phyloP scores from a whole-genome alignment of 1,140 invertebrate species.

The Caerostris extrusa region DNA sequence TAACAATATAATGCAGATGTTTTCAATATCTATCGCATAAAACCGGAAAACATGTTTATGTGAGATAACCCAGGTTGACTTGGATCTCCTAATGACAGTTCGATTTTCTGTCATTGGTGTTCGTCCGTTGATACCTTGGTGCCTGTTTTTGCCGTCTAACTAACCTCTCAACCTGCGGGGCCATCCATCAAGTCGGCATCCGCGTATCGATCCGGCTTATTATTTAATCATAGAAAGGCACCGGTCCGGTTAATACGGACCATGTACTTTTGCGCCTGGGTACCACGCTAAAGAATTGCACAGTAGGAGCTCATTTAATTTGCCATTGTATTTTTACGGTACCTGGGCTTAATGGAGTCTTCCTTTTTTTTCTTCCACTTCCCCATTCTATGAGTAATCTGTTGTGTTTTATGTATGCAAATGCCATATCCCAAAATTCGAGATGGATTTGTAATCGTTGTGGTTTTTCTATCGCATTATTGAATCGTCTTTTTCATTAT shows the following conservation, averaged over 20 bases:
- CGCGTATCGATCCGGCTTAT: constrained; percentile 42
- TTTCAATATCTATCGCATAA: background rate
- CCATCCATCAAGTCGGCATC: constrained; percentile 50
- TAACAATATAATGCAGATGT: too few species aligned
- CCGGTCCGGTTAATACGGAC: constrained; percentile 61
- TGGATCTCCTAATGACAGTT: background rate
- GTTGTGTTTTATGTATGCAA: background rate
- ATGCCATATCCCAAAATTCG: background rate
- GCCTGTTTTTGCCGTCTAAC: constrained; percentile 40
- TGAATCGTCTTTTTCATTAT: too few species aligned
- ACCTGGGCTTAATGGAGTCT: constrained; percentile 13
- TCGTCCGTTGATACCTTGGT: background rate
- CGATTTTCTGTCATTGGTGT: background rate
- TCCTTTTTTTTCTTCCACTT: background rate
- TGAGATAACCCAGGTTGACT: background rate
- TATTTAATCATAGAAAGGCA: constrained; percentile 71
- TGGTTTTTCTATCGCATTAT: too few species aligned
- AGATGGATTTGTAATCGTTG: too few species aligned
- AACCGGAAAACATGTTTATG: background rate
- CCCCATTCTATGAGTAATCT: background rate
- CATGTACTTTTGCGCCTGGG: constrained; percentile 72
- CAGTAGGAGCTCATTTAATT: background rate
- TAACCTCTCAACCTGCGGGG: constrained; percentile 42
- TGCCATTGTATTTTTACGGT: constrained; percentile 21
- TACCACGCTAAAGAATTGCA: constrained; percentile 67